Base-by-base conservation (phyloP, 2,888 invertebrate genomes). In the Conistra vaccinii region DNA sequence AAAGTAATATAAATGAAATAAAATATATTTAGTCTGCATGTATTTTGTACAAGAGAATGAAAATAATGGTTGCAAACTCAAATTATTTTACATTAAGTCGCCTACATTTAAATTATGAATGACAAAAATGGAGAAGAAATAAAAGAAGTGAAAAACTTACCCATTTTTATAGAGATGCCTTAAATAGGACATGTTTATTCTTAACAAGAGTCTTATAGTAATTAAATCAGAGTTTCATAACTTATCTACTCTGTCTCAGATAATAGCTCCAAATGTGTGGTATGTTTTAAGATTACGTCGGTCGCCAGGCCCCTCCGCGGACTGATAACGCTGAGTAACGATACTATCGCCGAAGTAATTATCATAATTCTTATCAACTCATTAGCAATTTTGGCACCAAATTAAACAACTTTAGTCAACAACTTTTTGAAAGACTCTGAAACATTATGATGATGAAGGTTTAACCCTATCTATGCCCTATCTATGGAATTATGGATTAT, bases 171-270 rank as follows among this genome's bases (percentile, higher is more conserved):
- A 90, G 65, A 95, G 74, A 81, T 90, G 90, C 78, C 90, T 91
- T 82, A 95, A 86, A 87, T 93, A 93, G 77, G 92, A 93, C 95
- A 95, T 95, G 77, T 69, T 92, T 80, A 82, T 61, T 75, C 35
- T 67, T 58, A 74, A 67, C 65, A 67, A 76, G 58, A 83, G 65
- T 74, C 35, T 81, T 66, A 69, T 69, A 76, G 62, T 74, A 89
- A 89, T 86, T 84, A 89, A 90, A 91, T 89, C 89, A 89, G 70
- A 85, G 85, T 89, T 90, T 79, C n/a, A 53, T 60, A 76, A 75
- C 81, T 90, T 90, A 90, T 89, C 88, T 82, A 71, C 73, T 84
- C 72, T 20, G 32, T n/a, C 55, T 32, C 66, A 79, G 74, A 81
- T 78, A 80, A 78, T 71, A 80, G 71, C 61, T 80, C 57, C 63